Evolutionary conservation across 2,888 invertebrate species (phyloP).

Genomic region (Fragum sueziense): DNA sequence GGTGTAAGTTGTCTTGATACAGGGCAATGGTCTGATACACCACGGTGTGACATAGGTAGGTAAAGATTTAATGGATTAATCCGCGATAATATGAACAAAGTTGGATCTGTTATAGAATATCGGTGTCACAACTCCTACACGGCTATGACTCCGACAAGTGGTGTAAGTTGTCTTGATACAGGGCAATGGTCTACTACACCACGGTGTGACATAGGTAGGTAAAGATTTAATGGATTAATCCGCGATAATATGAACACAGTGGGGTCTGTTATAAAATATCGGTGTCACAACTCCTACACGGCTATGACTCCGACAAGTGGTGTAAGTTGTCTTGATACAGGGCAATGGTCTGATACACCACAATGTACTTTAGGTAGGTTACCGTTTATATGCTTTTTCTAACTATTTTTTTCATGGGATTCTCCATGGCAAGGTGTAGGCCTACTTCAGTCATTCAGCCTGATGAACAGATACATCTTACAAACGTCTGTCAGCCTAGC

Average conservation of each 20-base stretch:
- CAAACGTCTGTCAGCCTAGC: too few species aligned
- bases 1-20: neutral
- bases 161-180: neutral
- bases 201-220: neutral
- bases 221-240: neutral
- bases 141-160: neutral
- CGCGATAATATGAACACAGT: neutral
- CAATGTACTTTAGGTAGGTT: neutral
- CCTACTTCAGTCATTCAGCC: too few species aligned
- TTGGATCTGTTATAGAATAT: neutral
- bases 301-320: neutral
- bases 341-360: neutral
- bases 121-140: neutral
- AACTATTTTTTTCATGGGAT: too few species aligned
- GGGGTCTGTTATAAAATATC: neutral
- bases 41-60: neutral
- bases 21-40: neutral
- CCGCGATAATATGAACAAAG: neutral
- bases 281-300: neutral
- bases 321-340: neutral
- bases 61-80: neutral
- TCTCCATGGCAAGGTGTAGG: too few species aligned
- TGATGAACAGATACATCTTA: too few species aligned
- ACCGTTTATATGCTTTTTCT: too few species aligned
- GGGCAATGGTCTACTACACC: neutral